Evolutionary conservation across 2,888 invertebrate species (phyloP).

Genomic region (Agrochola macilenta): DNA sequence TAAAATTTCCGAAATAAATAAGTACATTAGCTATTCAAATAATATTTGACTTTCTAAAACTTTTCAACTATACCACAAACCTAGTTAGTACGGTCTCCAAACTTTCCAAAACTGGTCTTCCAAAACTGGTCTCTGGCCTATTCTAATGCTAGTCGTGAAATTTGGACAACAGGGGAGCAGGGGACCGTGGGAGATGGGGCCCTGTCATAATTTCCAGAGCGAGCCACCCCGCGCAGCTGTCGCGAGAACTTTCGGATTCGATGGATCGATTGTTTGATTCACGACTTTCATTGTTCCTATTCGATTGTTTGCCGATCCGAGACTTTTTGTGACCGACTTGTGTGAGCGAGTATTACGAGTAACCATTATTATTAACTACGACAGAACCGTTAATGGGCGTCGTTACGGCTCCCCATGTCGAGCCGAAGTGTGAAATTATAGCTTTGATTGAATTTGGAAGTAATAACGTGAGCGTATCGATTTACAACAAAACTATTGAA

Average conservation of each 20-base stretch:
- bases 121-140: constrained; percentile 70
- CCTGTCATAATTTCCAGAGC: constrained; percentile 76
- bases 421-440: constrained; percentile 59
- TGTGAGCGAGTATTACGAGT: constrained; percentile 68
- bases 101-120: constrained; percentile 70
- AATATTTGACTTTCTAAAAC: constrained; percentile 41
- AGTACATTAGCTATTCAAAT: constrained; percentile 24
- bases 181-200: constrained; percentile 86
- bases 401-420: constrained; percentile 51
- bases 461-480: constrained; percentile 38
- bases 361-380: constrained; percentile 71
- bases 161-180: constrained; percentile 71
- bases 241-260: constrained; percentile 80
- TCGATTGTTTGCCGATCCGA: constrained; percentile 76
- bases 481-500: constrained; percentile 16
- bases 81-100: constrained; percentile 40
- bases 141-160: constrained; percentile 69
- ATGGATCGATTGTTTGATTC: constrained; percentile 88
- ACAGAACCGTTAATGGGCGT: constrained; percentile 62
- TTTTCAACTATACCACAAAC: constrained; percentile 35
- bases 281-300: constrained; percentile 82
- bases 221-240: constrained; percentile 84
- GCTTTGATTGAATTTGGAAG: constrained; percentile 38
- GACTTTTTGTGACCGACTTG: constrained; percentile 71
- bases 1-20: not conserved